A percentile compares a stretch with the other conserved stretches of the same genome.
These are phyloP conservation scores for Zoanthus solanderi DNA, from an alignment of 92 coral and sea anemone genomes.

Conservation along the genomic window DNA sequence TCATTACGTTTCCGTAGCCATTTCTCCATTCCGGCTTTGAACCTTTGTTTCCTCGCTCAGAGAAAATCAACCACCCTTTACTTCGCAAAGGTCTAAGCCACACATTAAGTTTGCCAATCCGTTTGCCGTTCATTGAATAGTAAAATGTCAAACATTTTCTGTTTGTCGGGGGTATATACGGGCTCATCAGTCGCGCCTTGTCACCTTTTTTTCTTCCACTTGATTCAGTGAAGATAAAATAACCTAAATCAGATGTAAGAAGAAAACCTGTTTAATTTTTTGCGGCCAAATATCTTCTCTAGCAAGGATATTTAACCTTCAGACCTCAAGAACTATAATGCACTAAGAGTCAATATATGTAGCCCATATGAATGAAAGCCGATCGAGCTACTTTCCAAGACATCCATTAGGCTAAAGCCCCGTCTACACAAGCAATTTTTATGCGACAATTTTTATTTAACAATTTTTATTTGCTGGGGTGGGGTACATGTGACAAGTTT, in stretches of 20 bases:
- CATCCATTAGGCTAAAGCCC: too few relatives aligned
- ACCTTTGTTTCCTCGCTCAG: slow-evolving; percentile 51
- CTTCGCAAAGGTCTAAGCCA: slow-evolving; percentile 32
- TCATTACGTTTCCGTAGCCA: slow-evolving; percentile 43
- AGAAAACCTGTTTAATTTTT: too few relatives aligned
- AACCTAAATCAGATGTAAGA: slow-evolving; percentile 7
- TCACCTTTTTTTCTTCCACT: slow-evolving; percentile 40
- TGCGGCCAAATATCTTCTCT: too few relatives aligned
- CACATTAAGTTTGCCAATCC: slow-evolving; percentile 47
- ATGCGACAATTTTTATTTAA: too few relatives aligned
- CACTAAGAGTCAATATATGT: too few relatives aligned
- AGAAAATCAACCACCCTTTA: slow-evolving; percentile 30
- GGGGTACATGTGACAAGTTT: too few relatives aligned
- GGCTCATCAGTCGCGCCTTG: slow-evolving; percentile 49
- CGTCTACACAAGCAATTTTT: too few relatives aligned
- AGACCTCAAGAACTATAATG: too few relatives aligned
- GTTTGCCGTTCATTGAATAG: slow-evolving; percentile 60
- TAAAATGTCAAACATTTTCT: slow-evolving; percentile 56
- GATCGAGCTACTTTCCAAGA: too few relatives aligned
- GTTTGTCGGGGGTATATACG: slow-evolving; percentile 24
- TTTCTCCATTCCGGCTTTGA: slow-evolving; percentile 46
- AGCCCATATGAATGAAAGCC: too few relatives aligned
- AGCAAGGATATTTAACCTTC: too few relatives aligned
- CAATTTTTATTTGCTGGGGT: too few relatives aligned
- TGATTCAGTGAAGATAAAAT: slow-evolving; percentile 56